These are phyloP conservation scores for Haemorhous mexicanus DNA, from an alignment of 2,113 vertebrate genomes.

Conservation along the genomic window DNA sequence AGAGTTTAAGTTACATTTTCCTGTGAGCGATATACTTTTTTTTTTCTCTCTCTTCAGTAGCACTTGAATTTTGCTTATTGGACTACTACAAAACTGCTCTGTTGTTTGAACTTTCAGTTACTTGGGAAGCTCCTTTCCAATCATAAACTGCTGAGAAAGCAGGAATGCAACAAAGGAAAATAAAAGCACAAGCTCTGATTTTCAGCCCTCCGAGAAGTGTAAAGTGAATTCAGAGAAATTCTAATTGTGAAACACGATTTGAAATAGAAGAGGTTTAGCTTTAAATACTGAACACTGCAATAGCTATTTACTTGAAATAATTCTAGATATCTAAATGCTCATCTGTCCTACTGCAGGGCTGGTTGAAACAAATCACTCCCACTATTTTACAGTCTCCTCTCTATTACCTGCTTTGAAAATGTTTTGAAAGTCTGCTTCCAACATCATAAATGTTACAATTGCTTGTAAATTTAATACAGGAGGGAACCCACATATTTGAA, in stretches of 20 bases:
- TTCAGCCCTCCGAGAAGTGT: background rate
- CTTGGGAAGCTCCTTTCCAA: background rate
- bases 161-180: background rate
- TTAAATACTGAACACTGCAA: background rate
- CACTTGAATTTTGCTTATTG: background rate
- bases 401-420: background rate
- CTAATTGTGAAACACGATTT: background rate
- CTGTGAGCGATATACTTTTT: background rate
- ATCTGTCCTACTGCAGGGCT: background rate
- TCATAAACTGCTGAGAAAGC: background rate
- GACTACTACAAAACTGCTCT: background rate
- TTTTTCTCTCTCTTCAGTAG: background rate
- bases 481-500: background rate
- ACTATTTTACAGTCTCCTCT: background rate
- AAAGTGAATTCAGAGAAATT: background rate
- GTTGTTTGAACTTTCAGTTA: background rate
- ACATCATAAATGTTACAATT: background rate
- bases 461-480: background rate
- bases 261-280: background rate
- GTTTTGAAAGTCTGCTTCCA: background rate
- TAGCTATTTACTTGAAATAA: background rate
- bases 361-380: background rate
- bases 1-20: background rate
- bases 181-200: background rate
- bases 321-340: background rate